Evolutionary conservation across 2,797 vertebrate species (phyloP), one percentile per base, ranked within the genome.

Genomic region (Heliangelus exortis): DNA sequence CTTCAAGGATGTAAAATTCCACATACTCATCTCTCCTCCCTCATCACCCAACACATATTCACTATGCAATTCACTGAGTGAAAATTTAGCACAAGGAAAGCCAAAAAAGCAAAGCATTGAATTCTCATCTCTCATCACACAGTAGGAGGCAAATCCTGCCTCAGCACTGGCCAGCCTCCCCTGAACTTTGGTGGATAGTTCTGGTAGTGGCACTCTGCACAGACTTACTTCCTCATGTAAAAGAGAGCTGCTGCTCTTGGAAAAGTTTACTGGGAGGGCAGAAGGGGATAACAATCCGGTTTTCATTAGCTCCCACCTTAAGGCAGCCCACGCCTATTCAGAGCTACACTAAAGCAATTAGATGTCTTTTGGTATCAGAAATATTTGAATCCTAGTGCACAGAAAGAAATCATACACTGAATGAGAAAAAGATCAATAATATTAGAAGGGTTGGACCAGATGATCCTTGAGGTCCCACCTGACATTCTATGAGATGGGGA

Each of bases 81-180:
- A 78, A 94, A 95, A 94, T 80, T 66, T 4, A 43, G 15, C 41
- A 67, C n/a, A 75, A 83, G 53, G n/a, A 84, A 87, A 87, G 29
- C 17, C 88, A 69, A 61, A 85, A 82, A 88, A 85, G 68, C 34
- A 66, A 75, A 89, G 33, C 79, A 72, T 69, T 94, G 83, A 95
- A 93, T 95, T 94, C 73, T 93, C 91, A 89, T 94, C 89, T 95
- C 89, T 94, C 87, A 53, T 90, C 41, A 23, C 88, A 84, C 79
- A 54, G 80, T 86, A 79, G 94, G 93, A 93, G 80, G 87, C 93
- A 96, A 97, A 94, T 90, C 89, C 89, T 91, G 73, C n/a, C 58
- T 90, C 82, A 89, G 48, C 7, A 1, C 63, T 67, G 82, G 73
- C 69, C 51, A 88, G 62, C 43, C 62, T 95, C 54, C 43, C 75